These are phyloP conservation scores for Parotocinclus haroldoi DNA, from an alignment of 2,797 vertebrate genomes.

Conservation along the genomic window DNA sequence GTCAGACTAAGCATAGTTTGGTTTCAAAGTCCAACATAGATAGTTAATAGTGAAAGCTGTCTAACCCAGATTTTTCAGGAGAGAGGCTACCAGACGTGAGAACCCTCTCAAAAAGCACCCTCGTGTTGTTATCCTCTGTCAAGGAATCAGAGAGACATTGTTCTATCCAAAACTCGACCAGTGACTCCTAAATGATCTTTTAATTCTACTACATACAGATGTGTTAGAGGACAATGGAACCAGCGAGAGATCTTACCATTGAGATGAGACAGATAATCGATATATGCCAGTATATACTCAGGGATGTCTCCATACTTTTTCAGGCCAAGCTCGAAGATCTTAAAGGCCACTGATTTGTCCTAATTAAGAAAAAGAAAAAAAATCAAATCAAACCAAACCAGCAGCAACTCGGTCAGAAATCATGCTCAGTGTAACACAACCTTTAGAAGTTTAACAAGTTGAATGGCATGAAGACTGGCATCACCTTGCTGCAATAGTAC, in stretches of 20 bases:
- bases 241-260: slow-evolving; percentile 77
- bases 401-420: too few species aligned
- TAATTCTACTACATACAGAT: too few species aligned
- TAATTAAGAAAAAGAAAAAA: slow-evolving; percentile 51
- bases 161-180: too few species aligned
- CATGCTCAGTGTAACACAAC: too few species aligned
- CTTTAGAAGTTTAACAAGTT: too few species aligned
- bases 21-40: too few species aligned
- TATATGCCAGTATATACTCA: slow-evolving; percentile 97
- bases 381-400: not conserved
- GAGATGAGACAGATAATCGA: slow-evolving; percentile 98
- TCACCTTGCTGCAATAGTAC: slow-evolving; percentile 98
- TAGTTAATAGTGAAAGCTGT: not conserved
- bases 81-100: slow-evolving; percentile 97
- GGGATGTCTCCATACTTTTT: slow-evolving; percentile 99
- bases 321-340: slow-evolving; percentile 97
- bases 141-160: slow-evolving; percentile 13
- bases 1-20: not conserved
- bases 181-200: too few species aligned
- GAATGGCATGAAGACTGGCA: not conserved
- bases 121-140: slow-evolving; percentile 97
- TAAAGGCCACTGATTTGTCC: slow-evolving; percentile 99
- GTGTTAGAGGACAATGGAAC: too few species aligned
- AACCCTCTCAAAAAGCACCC: slow-evolving; percentile 98
- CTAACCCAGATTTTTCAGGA: slow-evolving; percentile 94